phyloP scores from a whole-genome alignment of 1,140 invertebrate genomes.

The Tetragnatha versicolor region DNA sequence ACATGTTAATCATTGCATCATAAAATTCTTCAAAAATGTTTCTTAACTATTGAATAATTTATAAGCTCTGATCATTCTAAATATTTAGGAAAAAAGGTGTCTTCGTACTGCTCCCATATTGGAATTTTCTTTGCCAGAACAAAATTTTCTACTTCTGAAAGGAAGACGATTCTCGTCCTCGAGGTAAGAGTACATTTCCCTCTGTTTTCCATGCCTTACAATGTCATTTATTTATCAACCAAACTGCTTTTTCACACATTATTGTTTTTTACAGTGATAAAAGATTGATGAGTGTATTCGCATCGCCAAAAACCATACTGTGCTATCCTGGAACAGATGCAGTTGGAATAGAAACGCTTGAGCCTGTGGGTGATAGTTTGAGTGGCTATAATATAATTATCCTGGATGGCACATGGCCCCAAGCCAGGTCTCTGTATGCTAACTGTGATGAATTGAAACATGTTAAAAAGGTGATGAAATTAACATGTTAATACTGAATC shows the following conservation, averaged over 20 bases:
- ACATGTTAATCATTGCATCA: too few relatives aligned
- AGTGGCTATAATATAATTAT: slow-evolving; percentile 80
- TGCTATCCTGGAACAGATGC: slow-evolving; percentile 83
- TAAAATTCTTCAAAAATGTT: too few relatives aligned
- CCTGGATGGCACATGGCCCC: slow-evolving; percentile 93
- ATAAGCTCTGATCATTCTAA: too few relatives aligned
- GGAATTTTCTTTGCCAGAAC: slow-evolving; percentile 73
- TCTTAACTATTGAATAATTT: not conserved
- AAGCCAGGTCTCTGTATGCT: slow-evolving; percentile 75
- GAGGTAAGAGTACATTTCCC: slow-evolving; percentile 61
- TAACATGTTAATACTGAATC: too few relatives aligned
- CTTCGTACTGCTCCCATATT: slow-evolving; percentile 89
- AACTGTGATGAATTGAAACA: slow-evolving; percentile 63
- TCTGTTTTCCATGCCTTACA: too few relatives aligned
- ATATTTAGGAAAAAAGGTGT: slow-evolving; percentile 76
- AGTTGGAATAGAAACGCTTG: slow-evolving; percentile 69
- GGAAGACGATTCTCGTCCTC: slow-evolving; percentile 81
- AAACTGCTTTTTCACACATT: not conserved
- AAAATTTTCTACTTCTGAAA: slow-evolving; percentile 79
- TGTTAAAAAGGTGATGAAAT: slow-evolving; percentile 64
- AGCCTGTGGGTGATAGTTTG: slow-evolving; percentile 59
- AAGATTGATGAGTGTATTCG: slow-evolving; percentile 26
- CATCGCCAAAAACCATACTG: slow-evolving; percentile 73
- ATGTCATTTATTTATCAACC: not conserved
- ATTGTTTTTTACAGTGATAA: slow-evolving; percentile 24